Conservation (phyloP, 2,888 invertebrate species). For the Antheraea yamamai region DNA sequence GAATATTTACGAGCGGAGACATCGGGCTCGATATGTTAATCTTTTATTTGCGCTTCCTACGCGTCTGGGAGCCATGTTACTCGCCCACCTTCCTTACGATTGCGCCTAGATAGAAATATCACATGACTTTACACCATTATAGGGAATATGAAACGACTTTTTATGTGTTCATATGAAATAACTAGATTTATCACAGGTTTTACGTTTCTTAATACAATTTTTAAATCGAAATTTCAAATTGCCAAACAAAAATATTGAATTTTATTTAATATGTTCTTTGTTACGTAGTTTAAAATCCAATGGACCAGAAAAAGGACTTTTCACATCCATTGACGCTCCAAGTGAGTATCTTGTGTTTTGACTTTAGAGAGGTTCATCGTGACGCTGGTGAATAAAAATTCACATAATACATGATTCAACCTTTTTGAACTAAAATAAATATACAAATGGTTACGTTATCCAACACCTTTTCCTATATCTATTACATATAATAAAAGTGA, state of each 20-base stretch:
- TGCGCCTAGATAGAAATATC: conserved; percentile 8
- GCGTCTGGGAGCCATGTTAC: conserved; percentile 29
- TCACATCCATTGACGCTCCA: background rate
- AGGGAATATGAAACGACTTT: background rate
- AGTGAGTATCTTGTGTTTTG: background rate
- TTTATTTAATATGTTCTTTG: too few relatives aligned
- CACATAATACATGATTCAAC: background rate
- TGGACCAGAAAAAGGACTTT: background rate
- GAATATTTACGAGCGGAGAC: conserved; percentile 56
- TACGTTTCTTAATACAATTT: too few relatives aligned
- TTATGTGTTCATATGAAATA: background rate
- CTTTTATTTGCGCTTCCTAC: conserved; percentile 59
- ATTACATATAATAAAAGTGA: too few relatives aligned
- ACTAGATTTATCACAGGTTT: too few relatives aligned
- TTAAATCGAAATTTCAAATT: too few relatives aligned
- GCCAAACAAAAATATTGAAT: too few relatives aligned
- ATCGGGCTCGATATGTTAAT: conserved; percentile 49
- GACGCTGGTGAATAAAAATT: background rate
- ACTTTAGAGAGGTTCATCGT: background rate
- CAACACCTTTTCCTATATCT: background rate
- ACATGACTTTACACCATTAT: background rate
- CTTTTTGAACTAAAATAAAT: background rate
- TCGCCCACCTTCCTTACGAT: conserved; percentile 8
- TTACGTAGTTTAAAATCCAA: background rate
- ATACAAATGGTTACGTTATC: background rate